These are phyloP conservation scores for Colaptes auratus DNA, from an alignment of 2,113 vertebrate species.

Conservation along the genomic window DNA sequence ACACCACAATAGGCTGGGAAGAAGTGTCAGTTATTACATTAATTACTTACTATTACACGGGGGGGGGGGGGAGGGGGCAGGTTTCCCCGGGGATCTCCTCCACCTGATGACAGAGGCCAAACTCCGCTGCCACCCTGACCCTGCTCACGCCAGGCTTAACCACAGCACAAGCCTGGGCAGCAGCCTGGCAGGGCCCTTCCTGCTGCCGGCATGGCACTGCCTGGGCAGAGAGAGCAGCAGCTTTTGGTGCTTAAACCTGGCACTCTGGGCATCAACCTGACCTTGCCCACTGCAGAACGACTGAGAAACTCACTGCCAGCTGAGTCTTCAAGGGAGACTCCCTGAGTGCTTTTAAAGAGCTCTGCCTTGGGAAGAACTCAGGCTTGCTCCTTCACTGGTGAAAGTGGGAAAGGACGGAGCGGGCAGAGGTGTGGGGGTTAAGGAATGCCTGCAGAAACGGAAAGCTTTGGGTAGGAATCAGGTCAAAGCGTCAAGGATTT, in stretches of 20 bases:
- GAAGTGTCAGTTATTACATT: rapidly evolving
- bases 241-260: background rate
- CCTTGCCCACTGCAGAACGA: rapidly evolving
- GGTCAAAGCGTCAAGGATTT: rapidly evolving
- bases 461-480: background rate
- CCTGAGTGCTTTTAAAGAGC: rapidly evolving
- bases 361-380: rapidly evolving
- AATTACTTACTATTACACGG: background rate
- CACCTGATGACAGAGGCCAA: rapidly evolving
- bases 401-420: rapidly evolving
- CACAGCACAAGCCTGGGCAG: rapidly evolving
- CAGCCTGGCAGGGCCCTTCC: rapidly evolving
- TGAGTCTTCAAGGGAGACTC: rapidly evolving
- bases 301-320: rapidly evolving
- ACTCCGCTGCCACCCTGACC: background rate
- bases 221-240: too few species aligned
- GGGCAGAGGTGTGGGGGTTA: rapidly evolving
- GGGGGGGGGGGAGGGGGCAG: background rate
- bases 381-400: background rate
- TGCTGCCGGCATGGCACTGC: background rate
- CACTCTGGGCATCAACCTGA: rapidly evolving
- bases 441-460: rapidly evolving
- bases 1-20: background rate
- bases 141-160: rapidly evolving
- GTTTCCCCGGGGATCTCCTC: background rate